Base-by-base conservation (phyloP, 1,140 invertebrate genomes). In the Drosophila ogumai region DNA sequence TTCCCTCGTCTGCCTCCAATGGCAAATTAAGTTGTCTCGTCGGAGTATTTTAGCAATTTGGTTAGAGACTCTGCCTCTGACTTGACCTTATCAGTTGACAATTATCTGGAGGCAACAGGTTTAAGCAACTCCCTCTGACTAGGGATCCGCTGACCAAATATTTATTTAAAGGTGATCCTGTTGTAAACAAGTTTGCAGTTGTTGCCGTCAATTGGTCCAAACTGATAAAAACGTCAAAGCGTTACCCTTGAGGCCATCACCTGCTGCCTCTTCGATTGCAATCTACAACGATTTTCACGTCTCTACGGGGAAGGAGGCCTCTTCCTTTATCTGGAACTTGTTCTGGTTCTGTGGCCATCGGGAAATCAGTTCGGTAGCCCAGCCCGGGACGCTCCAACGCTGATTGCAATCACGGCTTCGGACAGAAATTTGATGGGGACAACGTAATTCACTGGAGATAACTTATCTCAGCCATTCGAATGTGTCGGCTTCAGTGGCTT, bases 211-310 rank as follows among this genome's bases (percentile, higher is more conserved):
- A 79, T 81, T 78, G 78, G 59, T 52, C 67, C 59, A 50, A 68
- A 65, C 82, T 86, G 82, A 86, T 86, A 86, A 86, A 86, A 87
- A 82, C 81, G 84, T 86, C 82, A 86, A 68, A 75, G 71, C 63
- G 76, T 55, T 76, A 76, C 74, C 82, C 82, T 77, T 52, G 71
- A 75, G 79, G 79, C 71, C 63, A 68, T 84, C 79, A 84, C 71
- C 82, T 75, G 80, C 47, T 54, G 67, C 61, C 61, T 54, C 58
- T 54, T 54, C 73, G 82, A 86, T 86, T 79, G 75, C 66, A 76
- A 86, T 86, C 82, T 76, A 79, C 65, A 88, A 46, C 63, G 71
- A 82, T 88, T 82, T 64, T 76, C 75, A 86, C 63, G 68, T 61
- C 75, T 77, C 84, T 75, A 63, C 58, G 44, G 66, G 64, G 50